Conservation (phyloP, 1,140 invertebrate genomes). For the Harpegnathos saltator region DNA sequence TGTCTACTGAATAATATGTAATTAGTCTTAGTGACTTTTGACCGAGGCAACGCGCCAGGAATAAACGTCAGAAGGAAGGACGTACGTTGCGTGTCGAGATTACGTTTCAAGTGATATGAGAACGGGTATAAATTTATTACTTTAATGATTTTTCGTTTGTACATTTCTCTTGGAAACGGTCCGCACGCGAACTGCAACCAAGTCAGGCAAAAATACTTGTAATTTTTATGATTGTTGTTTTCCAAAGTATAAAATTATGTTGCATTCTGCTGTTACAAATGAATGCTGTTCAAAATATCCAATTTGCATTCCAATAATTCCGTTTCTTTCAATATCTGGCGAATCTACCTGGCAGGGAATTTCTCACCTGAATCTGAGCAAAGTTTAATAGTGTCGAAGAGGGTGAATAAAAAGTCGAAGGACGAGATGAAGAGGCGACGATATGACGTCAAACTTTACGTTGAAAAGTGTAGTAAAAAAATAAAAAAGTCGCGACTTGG, state of each 20-base stretch:
- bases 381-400: not conserved
- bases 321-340: not conserved
- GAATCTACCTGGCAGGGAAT: not conserved
- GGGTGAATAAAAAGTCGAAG: not conserved
- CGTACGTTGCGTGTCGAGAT: too few relatives aligned
- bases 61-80: not conserved
- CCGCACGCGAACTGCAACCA: too few relatives aligned
- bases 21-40: slow-evolving; percentile 33
- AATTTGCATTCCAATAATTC: not conserved
- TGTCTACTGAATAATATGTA: not conserved
- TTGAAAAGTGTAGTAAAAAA: slow-evolving; percentile 18
- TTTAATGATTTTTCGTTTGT: not conserved
- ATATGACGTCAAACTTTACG: not conserved
- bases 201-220: too few relatives aligned
- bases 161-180: too few relatives aligned
- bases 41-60: not conserved
- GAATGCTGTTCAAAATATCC: not conserved
- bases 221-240: not conserved
- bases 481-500: not conserved
- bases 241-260: too few relatives aligned
- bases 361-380: not conserved
- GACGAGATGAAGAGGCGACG: not conserved
- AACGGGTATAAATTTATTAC: not conserved
- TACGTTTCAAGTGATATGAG: not conserved
- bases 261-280: too few relatives aligned